These are phyloP conservation scores for Pseudomugil gertrudae DNA, from an alignment of 2,797 vertebrate species.

Conservation along the genomic window DNA sequence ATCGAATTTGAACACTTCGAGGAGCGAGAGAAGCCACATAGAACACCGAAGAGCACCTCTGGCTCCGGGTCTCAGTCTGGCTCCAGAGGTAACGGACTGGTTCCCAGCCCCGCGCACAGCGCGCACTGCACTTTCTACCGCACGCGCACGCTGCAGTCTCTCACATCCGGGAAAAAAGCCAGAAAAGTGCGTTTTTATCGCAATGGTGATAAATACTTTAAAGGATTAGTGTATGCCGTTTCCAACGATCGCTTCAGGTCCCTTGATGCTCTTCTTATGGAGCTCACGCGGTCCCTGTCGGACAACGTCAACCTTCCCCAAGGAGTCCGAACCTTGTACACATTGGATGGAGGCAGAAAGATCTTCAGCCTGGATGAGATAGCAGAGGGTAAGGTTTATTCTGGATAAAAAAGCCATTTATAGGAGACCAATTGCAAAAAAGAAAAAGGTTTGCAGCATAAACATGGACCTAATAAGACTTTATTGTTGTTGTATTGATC, in stretches of 20 bases:
- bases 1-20: conserved; percentile 97
- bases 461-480: no score
- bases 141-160: conserved; percentile 94
- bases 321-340: conserved; percentile 92
- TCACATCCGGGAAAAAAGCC: conserved; percentile 94
- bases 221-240: conserved; percentile 94
- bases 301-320: conserved; percentile 97
- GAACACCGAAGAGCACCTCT: conserved; percentile 75
- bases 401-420: not conserved
- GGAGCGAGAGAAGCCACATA: conserved; percentile 89
- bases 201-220: conserved; percentile 97
- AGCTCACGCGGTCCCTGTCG: conserved; percentile 93
- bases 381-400: conserved; percentile 86
- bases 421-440: no score
- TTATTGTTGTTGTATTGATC: no score
- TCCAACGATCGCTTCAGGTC: conserved; percentile 94
- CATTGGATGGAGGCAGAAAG: conserved; percentile 89
- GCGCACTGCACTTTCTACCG: conserved; percentile 98
- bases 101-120: conserved; percentile 95
- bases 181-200: conserved; percentile 96
- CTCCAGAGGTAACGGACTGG: conserved; percentile 86
- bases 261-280: conserved; percentile 92
- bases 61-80: conserved; percentile 82
- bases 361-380: conserved; percentile 92
- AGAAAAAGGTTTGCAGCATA: no score